Conservation (phyloP, 2,113 vertebrate species). For the human (Homo sapiens) region GRCh38 chr6:144665501-144666000, state of each 20-base stretch:
- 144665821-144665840: background rate
- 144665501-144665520: background rate
- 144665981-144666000: constrained; percentile 45
- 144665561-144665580: background rate
- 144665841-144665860: background rate
- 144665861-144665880: background rate
- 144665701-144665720: background rate
- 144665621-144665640: background rate
- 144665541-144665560: background rate
- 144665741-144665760: background rate
- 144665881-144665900: background rate
- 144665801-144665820: background rate
- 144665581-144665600: background rate
- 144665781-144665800: background rate
- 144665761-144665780: background rate
- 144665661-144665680: background rate
- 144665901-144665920: background rate
- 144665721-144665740: background rate
- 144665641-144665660: background rate
- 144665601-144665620: background rate
- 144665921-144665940: background rate
- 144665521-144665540: background rate
- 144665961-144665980: constrained; percentile 42
- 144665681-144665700: background rate
- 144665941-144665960: background rate